phyloP scores from a whole-genome alignment of 2,888 invertebrate genomes.

The Podotricha telesiphe region DNA sequence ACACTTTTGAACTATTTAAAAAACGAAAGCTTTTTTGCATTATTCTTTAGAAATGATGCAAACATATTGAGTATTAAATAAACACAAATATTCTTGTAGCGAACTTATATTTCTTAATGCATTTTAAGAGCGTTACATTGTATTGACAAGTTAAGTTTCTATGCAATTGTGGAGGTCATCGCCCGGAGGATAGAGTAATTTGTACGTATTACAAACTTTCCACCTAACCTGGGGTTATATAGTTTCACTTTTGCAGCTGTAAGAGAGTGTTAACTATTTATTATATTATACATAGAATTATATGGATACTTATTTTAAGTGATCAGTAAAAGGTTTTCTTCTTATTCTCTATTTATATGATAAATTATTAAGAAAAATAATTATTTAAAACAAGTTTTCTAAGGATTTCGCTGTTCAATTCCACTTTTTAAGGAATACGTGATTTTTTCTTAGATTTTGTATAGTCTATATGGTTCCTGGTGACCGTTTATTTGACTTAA shows the following conservation, averaged over 20 bases:
- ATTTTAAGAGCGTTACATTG: conserved; percentile 13
- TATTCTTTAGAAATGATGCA: too few species aligned
- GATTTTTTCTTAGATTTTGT: too few species aligned
- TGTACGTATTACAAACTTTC: conserved; percentile 46
- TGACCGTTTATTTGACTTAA: too few species aligned
- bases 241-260: conserved; percentile 37
- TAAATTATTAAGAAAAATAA: too few species aligned
- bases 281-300: neutral
- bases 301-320: neutral
- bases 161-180: conserved; percentile 42
- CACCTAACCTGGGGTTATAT: conserved; percentile 43
- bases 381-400: too few species aligned
- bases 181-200: conserved; percentile 46
- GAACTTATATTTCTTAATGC: too few species aligned
- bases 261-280: conserved; percentile 13
- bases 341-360: too few species aligned
- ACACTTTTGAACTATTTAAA: conserved; percentile 4
- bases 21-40: neutral
- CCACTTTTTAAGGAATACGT: too few species aligned
- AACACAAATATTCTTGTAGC: too few species aligned
- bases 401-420: too few species aligned
- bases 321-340: too few species aligned
- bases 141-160: conserved; percentile 41
- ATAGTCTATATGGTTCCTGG: neutral
- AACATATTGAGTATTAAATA: too few species aligned